These are phyloP conservation scores for Acanthopagrus latus DNA, from an alignment of 2,797 vertebrate genomes.

Conservation along the genomic window DNA sequence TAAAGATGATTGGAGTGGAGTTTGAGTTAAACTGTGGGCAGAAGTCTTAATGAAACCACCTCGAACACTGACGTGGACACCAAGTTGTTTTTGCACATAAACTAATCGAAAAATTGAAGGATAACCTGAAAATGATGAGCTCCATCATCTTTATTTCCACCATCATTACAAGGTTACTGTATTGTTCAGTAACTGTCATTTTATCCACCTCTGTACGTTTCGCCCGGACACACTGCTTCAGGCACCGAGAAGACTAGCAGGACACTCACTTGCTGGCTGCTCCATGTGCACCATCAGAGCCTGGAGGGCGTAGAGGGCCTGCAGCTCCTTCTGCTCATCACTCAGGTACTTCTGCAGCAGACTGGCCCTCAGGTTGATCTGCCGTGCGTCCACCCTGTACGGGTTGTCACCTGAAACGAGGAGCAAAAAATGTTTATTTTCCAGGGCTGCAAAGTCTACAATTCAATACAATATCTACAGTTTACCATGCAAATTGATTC, in stretches of 20 bases:
- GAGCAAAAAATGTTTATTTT: not conserved
- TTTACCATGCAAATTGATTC: not conserved
- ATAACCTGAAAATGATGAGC: not conserved
- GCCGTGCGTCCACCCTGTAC: slow-evolving; percentile 87
- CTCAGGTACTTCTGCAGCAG: slow-evolving; percentile 93
- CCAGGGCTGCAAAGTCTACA: not conserved
- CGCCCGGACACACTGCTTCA: not conserved
- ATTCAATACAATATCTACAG: not conserved
- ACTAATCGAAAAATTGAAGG: no score
- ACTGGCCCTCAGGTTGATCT: slow-evolving; percentile 89
- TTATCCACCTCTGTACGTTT: not conserved
- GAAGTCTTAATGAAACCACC: not conserved
- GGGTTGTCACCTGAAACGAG: slow-evolving; percentile 89
- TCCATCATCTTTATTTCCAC: no score
- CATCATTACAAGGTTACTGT: not conserved
- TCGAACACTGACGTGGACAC: no score
- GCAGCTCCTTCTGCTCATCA: slow-evolving; percentile 94
- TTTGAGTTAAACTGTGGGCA: not conserved
- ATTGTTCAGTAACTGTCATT: not conserved
- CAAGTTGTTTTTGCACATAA: not conserved
- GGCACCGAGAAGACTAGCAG: not conserved
- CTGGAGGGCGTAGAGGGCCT: slow-evolving; percentile 97
- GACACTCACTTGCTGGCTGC: slow-evolving; percentile 96
- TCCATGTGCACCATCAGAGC: slow-evolving; percentile 97
- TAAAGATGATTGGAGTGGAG: no score